Evolutionary conservation across 2,888 invertebrate species (phyloP), one percentile per base, ranked within the genome.

Genomic region (Cristatella mucedo): DNA sequence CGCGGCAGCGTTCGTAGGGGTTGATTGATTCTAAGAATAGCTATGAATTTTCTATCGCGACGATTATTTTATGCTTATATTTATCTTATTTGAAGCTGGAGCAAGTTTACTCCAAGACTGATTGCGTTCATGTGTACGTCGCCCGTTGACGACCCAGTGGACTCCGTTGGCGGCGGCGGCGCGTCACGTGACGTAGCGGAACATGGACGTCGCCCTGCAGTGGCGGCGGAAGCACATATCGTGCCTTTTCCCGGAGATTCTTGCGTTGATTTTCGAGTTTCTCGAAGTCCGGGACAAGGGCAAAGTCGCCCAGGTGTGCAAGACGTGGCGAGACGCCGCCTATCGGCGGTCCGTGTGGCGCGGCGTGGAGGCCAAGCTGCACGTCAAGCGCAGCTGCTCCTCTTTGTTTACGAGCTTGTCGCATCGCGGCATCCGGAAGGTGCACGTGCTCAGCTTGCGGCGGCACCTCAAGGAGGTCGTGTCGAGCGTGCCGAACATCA

Each of bases 281-380:
- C 71, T 91, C 61, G 80, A 83, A 40, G 82, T 86, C 31, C 72
- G 78, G 51, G 89, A 87, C 68, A 77, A 84, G 60, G 89, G 89
- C 2, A 73, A 82, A 31, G 87, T 81, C 16, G 84, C 87, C 2
- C 85, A 85, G 68, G 86, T 87, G 46, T 69, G 68, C 50, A 45
- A 76, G 41, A 71, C 80, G 43, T 91, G 89, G 87, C 71, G 85
- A 44, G 87, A 89, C 59, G 87, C 87, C 33, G 81, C 84, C 21
- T 87, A 89, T 67, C 79, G 82, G 54, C 80, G 84, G 53, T 81
- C 81, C 29, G 86, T 91, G 16, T 91, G 91, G 91, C 76, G 83
- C 51, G 85, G 85, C 39, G 85, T 86, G 22, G 85, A 86, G 61
- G 87, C 89, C 1, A 80, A 82, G 52, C 68, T 91, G 46, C 89